These are phyloP conservation scores for Oscheius sp. DNA, from an alignment of 2,888 invertebrate genomes.

Conservation along the genomic window DNA sequence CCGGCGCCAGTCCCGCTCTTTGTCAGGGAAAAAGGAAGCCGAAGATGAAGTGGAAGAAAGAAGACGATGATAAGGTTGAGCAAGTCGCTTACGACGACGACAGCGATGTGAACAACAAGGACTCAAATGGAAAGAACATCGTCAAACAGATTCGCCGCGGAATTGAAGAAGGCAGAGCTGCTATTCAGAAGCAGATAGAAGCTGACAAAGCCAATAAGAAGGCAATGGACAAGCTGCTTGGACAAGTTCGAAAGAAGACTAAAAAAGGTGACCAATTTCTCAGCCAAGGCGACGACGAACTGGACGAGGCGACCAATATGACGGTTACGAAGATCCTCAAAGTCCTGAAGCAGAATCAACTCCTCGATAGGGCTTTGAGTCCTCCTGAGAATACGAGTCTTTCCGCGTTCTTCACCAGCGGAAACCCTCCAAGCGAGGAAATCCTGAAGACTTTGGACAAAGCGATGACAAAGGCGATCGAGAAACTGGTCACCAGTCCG, in stretches of 20 bases:
- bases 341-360: constrained; percentile 7
- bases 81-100: neutral
- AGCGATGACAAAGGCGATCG: neutral
- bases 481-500: neutral
- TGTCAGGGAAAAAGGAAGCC: neutral
- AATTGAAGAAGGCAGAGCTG: neutral
- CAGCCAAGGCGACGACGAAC: neutral
- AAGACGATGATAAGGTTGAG: neutral
- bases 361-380: neutral
- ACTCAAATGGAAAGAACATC: neutral
- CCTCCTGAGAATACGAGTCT: neutral
- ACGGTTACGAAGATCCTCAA: neutral
- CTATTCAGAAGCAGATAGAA: neutral
- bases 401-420: neutral
- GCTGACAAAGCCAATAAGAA: neutral
- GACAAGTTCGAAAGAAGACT: neutral
- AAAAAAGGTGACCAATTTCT: neutral
- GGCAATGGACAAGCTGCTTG: neutral
- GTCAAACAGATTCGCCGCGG: neutral
- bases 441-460: neutral
- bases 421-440: neutral
- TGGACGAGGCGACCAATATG: neutral
- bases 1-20: neutral
- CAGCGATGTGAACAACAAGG: neutral
- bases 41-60: neutral